Conservation (phyloP, 2,888 invertebrate genomes). For the Ornithoptera priamus region DNA sequence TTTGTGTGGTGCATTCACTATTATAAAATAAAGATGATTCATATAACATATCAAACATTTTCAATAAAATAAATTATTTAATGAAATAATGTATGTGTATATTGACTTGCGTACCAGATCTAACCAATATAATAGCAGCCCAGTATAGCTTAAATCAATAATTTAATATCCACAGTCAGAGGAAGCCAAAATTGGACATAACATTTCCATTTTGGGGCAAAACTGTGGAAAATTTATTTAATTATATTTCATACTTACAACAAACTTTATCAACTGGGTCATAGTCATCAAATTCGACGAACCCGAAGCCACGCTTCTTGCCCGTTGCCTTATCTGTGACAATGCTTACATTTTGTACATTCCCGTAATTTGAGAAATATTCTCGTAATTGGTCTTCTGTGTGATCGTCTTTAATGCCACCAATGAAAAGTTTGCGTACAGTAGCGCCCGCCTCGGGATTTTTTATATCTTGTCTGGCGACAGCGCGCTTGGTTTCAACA, state of each 20-base stretch:
- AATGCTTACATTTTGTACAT: conserved; percentile 90
- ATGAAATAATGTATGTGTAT: conserved; percentile 54
- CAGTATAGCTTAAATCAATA: conserved; percentile 76
- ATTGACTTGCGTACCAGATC: conserved; percentile 75
- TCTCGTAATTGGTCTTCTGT: conserved; percentile 94
- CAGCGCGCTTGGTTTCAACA: conserved; percentile 98
- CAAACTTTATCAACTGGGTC: conserved; percentile 98
- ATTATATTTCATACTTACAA: conserved; percentile 82
- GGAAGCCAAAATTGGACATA: conserved; percentile 73
- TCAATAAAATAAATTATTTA: conserved; percentile 22
- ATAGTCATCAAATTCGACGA: conserved; percentile 98
- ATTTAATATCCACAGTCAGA: conserved; percentile 73
- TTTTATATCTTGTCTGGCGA: conserved; percentile 94
- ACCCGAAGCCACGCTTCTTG: conserved; percentile 97
- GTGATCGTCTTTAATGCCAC: conserved; percentile 96
- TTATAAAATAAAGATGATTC: conserved; percentile 25
- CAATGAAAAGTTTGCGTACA: conserved; percentile 96
- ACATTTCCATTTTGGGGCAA: conserved; percentile 74
- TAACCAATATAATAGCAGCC: conserved; percentile 48
- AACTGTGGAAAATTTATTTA: conserved; percentile 54
- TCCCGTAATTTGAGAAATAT: conserved; percentile 91
- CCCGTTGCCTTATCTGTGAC: conserved; percentile 96
- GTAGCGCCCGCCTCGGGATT: conserved; percentile 96
- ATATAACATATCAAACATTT: neutral
- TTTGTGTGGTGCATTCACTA: conserved; percentile 90